Evolutionary conservation across 2,888 invertebrate genomes (phyloP).

Genomic region (Pheosia tremula): DNA sequence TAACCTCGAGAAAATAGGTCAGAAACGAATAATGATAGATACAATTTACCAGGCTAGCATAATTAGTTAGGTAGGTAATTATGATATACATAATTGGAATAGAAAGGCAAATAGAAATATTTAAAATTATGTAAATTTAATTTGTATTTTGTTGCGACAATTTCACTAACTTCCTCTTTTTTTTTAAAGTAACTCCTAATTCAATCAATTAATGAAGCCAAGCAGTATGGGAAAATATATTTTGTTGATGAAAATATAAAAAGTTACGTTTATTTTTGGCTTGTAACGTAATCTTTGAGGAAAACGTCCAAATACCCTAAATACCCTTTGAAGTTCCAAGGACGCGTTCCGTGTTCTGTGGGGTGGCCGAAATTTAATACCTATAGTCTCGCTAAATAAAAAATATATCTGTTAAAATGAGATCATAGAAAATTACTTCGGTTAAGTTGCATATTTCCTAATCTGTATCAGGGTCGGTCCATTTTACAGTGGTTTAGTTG

Average conservation of each 20-base stretch:
- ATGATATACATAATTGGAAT: too few relatives aligned
- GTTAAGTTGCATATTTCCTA: not conserved
- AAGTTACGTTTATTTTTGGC: not conserved
- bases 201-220: not conserved
- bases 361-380: not conserved
- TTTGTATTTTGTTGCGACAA: not conserved
- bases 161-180: too few relatives aligned
- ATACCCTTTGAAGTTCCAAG: slow-evolving; percentile 1
- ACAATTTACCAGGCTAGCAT: too few relatives aligned
- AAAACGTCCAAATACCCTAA: not conserved
- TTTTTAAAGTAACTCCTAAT: not conserved
- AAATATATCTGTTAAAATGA: not conserved
- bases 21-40: too few relatives aligned
- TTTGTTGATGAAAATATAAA: not conserved
- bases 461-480: not conserved
- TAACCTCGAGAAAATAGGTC: not conserved
- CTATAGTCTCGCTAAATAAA: not conserved
- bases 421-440: not conserved
- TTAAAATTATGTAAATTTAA: too few relatives aligned
- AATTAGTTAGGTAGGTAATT: too few relatives aligned
- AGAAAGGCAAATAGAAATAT: too few relatives aligned
- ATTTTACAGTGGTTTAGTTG: too few relatives aligned
- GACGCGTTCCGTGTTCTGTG: not conserved
- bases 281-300: slow-evolving; percentile 4
- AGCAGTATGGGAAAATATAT: not conserved